These are phyloP conservation scores for Dryomyza anilis DNA, from an alignment of 2,888 invertebrate species.

Conservation along the genomic window DNA sequence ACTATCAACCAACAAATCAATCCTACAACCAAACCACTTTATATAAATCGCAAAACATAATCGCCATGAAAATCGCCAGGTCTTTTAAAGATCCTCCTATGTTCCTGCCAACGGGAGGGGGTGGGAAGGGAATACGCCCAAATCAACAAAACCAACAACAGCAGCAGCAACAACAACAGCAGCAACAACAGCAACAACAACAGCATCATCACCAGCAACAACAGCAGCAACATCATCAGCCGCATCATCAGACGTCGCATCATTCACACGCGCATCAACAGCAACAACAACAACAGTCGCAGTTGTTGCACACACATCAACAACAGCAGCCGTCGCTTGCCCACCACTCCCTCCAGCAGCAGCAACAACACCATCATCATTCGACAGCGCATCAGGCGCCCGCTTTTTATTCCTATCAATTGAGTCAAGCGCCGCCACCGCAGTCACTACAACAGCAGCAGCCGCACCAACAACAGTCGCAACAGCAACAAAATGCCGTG, in stretches of 20 bases:
- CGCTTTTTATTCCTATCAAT: neutral
- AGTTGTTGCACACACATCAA: conserved; percentile 35
- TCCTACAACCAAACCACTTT: neutral
- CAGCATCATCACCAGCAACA: conserved; percentile 46
- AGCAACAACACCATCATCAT: conserved; percentile 35
- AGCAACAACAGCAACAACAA: conserved; percentile 42
- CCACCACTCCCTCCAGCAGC: conserved; percentile 37
- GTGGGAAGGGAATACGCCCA: conserved; percentile 57
- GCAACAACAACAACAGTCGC: conserved; percentile 36
- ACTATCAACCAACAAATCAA: neutral
- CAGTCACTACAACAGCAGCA: conserved; percentile 32
- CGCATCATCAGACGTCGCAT: conserved; percentile 30
- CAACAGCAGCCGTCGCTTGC: conserved; percentile 27
- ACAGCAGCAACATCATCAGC: conserved; percentile 33
- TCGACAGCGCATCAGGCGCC: conserved; percentile 35
- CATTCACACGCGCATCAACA: conserved; percentile 26
- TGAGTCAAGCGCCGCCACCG: conserved; percentile 28
- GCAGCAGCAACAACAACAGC: conserved; percentile 44
- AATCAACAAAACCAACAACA: conserved; percentile 48
- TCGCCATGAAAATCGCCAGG: conserved; percentile 40
- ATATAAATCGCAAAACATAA: neutral
- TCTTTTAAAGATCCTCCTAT: conserved; percentile 56
- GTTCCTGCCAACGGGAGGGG: conserved; percentile 57
- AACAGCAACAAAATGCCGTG: conserved; percentile 26
- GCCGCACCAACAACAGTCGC: conserved; percentile 36